Evolutionary conservation across 1,140 invertebrate species (phyloP).

Genomic region (Mesaphorura yosii): DNA sequence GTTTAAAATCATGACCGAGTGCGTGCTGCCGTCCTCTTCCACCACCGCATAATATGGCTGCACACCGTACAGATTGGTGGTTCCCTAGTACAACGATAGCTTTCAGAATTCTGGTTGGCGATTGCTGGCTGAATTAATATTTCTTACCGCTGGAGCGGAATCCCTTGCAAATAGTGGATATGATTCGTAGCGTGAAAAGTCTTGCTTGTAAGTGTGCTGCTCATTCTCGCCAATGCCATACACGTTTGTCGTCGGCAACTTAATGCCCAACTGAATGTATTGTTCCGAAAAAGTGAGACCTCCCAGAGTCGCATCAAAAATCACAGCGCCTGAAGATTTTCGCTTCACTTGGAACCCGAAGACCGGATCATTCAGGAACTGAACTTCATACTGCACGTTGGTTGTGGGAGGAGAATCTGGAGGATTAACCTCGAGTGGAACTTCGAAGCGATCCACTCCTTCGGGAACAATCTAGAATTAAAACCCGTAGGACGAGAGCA

Average conservation of each 20-base stretch:
- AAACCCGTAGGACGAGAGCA: no score
- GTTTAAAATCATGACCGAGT: conserved; percentile 21
- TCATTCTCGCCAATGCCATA: conserved; percentile 44
- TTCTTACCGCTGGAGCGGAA: conserved; percentile 8
- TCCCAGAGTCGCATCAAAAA: conserved; percentile 40
- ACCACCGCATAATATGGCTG: conserved; percentile 45
- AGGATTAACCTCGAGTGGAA: conserved; percentile 24
- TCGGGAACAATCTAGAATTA: neutral
- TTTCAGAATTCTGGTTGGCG: neutral
- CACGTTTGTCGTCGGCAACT: conserved; percentile 38
- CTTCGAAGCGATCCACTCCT: conserved; percentile 16
- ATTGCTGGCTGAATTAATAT: neutral
- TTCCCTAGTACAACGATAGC: conserved; percentile 1
- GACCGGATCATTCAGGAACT: conserved; percentile 1
- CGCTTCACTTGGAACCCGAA: conserved; percentile 25
- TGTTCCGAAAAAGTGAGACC: conserved; percentile 47
- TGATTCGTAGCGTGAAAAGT: neutral
- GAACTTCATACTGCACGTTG: conserved; percentile 10
- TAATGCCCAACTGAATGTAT: conserved; percentile 42
- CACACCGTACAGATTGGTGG: conserved; percentile 25
- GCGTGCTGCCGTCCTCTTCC: conserved; percentile 35
- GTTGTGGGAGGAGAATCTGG: neutral
- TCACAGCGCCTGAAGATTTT: neutral
- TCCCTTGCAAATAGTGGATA: conserved; percentile 17
- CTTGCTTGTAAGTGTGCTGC: conserved; percentile 20